Evolutionary conservation across 2,113 vertebrate genomes (phyloP).

Genomic region (Axis porcinus): DNA sequence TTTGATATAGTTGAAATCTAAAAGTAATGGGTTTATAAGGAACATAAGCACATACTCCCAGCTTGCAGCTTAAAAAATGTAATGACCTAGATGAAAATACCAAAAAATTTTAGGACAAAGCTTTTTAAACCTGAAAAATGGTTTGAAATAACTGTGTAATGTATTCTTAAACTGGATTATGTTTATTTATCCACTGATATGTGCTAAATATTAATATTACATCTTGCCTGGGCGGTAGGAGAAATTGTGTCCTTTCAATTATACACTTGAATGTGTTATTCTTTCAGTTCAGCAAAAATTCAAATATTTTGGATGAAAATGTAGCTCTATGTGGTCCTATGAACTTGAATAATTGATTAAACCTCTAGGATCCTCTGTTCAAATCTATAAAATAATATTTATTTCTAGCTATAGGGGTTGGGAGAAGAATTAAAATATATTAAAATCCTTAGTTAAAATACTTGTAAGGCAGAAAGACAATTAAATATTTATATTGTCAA

Average conservation of each 20-base stretch:
- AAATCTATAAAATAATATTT: not conserved
- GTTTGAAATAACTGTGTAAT: not conserved
- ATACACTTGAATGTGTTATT: not conserved
- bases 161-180: not conserved
- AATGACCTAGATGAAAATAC: not conserved
- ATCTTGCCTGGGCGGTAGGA: not conserved
- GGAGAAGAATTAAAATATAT: not conserved
- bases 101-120: not conserved
- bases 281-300: not conserved
- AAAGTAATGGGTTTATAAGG: not conserved
- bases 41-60: not conserved
- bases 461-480: not conserved
- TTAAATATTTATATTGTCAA: not conserved
- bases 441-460: not conserved
- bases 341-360: not conserved
- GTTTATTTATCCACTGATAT: not conserved
- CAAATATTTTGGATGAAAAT: not conserved
- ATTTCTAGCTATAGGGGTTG: not conserved
- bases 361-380: not conserved
- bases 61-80: not conserved
- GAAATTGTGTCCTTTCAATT: not conserved
- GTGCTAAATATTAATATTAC: not conserved
- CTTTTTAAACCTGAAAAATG: not conserved
- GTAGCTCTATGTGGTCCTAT: not conserved
- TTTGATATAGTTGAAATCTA: not conserved